A percentile compares a stretch with the other conserved stretches of the same genome.
phyloP scores from a whole-genome alignment of 2,888 invertebrate genomes.

The Seladonia tumulorum region DNA sequence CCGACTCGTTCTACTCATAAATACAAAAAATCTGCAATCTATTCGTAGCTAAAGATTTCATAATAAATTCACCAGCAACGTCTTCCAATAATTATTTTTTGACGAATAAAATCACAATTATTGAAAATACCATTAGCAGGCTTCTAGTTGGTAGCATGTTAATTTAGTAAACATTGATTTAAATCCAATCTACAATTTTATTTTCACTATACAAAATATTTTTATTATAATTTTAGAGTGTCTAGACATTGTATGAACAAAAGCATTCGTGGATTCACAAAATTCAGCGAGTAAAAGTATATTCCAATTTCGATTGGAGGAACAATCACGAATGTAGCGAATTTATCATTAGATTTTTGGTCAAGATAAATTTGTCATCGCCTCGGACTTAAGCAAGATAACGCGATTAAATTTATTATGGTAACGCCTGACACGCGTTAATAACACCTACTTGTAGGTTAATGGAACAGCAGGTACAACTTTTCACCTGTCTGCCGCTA shows the following conservation, averaged over 20 bases:
- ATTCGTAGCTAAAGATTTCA: not conserved
- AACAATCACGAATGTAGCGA: not conserved
- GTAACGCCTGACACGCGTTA: slow-evolving; percentile 23
- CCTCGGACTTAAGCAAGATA: slow-evolving; percentile 3
- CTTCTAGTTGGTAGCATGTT: not conserved
- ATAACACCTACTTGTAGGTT: slow-evolving; percentile 41
- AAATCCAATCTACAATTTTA: not conserved
- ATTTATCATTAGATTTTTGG: not conserved
- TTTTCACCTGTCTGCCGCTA: slow-evolving; percentile 38
- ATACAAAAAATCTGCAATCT: not conserved
- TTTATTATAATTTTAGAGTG: not conserved
- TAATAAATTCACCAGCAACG: not conserved
- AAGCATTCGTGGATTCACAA: not conserved
- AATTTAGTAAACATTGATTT: not conserved
- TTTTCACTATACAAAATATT: not conserved
- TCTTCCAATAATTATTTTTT: not conserved
- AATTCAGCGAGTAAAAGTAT: not conserved
- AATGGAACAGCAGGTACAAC: slow-evolving; percentile 24
- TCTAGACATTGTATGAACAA: not conserved
- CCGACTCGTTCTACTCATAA: too few species aligned
- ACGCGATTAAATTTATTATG: slow-evolving; percentile 34
- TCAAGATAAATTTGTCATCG: not conserved
- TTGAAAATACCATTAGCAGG: not conserved
- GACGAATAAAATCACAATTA: not conserved
- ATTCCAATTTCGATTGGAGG: not conserved